phyloP scores from a whole-genome alignment of 2,113 vertebrate species.

The Thryonomys swinderianus region DNA sequence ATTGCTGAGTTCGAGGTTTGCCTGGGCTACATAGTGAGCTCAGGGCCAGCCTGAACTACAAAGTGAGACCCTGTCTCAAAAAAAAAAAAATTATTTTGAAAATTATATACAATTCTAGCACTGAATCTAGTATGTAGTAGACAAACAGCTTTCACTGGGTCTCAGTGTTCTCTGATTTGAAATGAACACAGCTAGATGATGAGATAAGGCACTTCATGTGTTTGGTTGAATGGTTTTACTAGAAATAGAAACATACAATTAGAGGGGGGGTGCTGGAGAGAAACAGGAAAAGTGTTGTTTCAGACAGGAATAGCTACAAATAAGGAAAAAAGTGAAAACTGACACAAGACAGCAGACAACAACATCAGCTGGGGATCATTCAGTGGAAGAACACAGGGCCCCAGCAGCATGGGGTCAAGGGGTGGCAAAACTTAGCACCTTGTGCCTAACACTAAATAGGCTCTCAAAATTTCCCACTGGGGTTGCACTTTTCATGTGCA shows the following conservation, averaged over 20 bases:
- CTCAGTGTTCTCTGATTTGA: background rate
- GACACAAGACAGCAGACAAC: background rate
- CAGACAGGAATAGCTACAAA: background rate
- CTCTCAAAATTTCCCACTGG: background rate
- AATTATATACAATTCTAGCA: background rate
- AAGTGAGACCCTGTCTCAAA: no score
- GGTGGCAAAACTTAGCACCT: background rate
- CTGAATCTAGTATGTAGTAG: background rate
- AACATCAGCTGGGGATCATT: background rate
- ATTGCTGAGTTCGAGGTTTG: no score
- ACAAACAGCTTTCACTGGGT: background rate
- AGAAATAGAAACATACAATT: slow-evolving; percentile 46
- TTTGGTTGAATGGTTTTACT: background rate
- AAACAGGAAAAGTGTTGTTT: slow-evolving; percentile 1
- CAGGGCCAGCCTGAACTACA: no score
- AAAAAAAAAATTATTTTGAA: slow-evolving; percentile 27
- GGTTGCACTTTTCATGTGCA: background rate
- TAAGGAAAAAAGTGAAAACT: background rate
- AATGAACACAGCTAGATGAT: background rate
- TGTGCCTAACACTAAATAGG: background rate
- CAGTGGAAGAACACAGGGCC: background rate
- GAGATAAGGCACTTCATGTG: background rate
- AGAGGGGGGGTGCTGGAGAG: slow-evolving; percentile 2
- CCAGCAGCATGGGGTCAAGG: background rate
- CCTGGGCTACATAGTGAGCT: no score